Base-by-base conservation (phyloP, 2,888 invertebrate species). In the Euzophera pinguis region DNA sequence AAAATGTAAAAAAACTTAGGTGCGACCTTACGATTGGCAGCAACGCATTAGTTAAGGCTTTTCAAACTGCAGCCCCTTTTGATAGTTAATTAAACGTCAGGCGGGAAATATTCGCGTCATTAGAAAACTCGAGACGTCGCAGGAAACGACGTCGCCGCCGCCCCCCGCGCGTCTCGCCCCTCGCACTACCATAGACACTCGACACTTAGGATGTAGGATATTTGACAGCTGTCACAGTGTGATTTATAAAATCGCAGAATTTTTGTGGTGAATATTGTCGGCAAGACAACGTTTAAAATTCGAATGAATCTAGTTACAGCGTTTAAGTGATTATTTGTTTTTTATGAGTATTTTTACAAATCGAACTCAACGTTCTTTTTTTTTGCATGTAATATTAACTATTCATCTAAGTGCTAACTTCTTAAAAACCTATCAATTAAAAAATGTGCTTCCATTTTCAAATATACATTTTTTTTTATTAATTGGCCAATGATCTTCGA, bases 21-120 rank as follows among this genome's bases (percentile, higher is more conserved):
- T 56, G 52, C 58, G 54, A 52, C 55, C 38, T 39, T 17, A 56
- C 61, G 61, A 72, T 72, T 65, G 68, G 70, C 64, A 61, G 57
- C 60, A 50, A 55, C 59, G 69, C 64, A 68, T 71, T 76, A 71
- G 69, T 67, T 67, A 68, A 69, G 67, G 69, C 76, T 66, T 65
- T 74, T 67, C 67, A 71, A 61, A 45, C 45, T 45, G 14, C 45
- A 45, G 39, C 49, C 49, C 49, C 74, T 75, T 84, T 83, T 81
- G 81, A 83, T 84, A 81, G 84, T 81, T 85, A 87, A 86, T 86
- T 85, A 86, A 85, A 81, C 81, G 84, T 83, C 82, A 81, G 75
- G 73, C 72, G 75, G 75, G 81, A 83, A 87, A 84, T 84, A 84
- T 84, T 81, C 82, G 72, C 83, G 78, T 82, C 85, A 84, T 86